These are phyloP conservation scores for Cyclopterus lumpus DNA, from an alignment of 2,797 vertebrate genomes.

Conservation along the genomic window DNA sequence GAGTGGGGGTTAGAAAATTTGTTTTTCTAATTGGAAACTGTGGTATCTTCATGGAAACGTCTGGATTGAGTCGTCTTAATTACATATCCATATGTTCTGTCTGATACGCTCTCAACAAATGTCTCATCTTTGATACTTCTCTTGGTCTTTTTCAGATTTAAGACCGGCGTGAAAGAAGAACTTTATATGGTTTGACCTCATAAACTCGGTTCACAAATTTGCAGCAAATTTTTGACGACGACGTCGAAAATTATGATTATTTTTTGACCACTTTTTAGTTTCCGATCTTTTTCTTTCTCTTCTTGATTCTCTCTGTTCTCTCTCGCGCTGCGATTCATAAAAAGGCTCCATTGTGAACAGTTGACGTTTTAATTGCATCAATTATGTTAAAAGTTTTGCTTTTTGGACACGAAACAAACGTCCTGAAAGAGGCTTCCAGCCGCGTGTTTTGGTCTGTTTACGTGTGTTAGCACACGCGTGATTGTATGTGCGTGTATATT, in stretches of 20 bases:
- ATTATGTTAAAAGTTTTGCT: slow-evolving; percentile 48
- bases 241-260: background rate
- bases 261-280: background rate
- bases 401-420: slow-evolving; percentile 40
- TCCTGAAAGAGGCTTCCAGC: slow-evolving; percentile 9
- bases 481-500: background rate
- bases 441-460: background rate
- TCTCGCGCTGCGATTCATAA: slow-evolving; percentile 33
- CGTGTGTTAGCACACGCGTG: background rate
- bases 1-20: background rate
- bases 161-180: too few species aligned
- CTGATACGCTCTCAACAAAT: background rate
- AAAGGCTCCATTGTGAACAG: slow-evolving; percentile 54
- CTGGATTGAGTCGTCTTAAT: slow-evolving; percentile 10
- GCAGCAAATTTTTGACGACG: too few species aligned
- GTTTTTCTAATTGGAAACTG: slow-evolving; percentile 19
- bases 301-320: background rate
- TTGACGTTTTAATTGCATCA: slow-evolving; percentile 57
- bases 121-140: slow-evolving; percentile 4
- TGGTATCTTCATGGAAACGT: slow-evolving; percentile 20
- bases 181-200: too few species aligned
- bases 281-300: background rate
- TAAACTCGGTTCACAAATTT: too few species aligned
- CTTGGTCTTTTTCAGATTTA: too few species aligned
- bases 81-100: slow-evolving; percentile 29